Percentiles rank a stretch among this genome's conserved stretches.
Conservation (phyloP, 2,797 vertebrate genomes). For the Buceros bicornis region DNA sequence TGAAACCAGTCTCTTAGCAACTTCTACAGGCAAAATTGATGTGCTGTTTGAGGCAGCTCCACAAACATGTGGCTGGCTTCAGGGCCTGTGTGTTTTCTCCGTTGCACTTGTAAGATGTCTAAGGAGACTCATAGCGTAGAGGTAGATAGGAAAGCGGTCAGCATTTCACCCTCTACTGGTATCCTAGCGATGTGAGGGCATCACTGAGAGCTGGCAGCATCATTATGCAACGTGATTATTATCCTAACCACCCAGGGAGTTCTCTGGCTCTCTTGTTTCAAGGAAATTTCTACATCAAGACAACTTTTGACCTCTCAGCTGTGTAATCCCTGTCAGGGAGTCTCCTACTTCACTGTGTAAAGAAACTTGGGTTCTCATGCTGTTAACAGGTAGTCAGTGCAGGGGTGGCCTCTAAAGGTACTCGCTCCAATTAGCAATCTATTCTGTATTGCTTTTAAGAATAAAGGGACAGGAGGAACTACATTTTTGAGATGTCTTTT, state of each 20-base stretch:
- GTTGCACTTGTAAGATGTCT: not conserved
- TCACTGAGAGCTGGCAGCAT: not conserved
- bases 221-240: fast-evolving
- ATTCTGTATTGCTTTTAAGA: not conserved
- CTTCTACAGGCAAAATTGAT: not conserved
- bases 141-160: not conserved
- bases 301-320: not conserved
- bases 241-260: not conserved
- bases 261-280: not conserved
- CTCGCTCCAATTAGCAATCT: not conserved
- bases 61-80: not conserved
- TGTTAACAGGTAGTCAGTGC: not conserved
- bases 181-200: not conserved
- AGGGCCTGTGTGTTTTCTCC: not conserved
- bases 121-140: fast-evolving
- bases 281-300: not conserved
- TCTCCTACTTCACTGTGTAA: not conserved
- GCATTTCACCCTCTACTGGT: not conserved
- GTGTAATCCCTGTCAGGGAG: not conserved
- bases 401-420: not conserved
- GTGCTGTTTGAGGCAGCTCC: not conserved
- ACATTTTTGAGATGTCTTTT: not conserved
- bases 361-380: not conserved
- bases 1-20: not conserved
- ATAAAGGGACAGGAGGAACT: not conserved